Evolutionary conservation across 2,888 invertebrate genomes (phyloP).

Genomic region (Pheosia gnoma): DNA sequence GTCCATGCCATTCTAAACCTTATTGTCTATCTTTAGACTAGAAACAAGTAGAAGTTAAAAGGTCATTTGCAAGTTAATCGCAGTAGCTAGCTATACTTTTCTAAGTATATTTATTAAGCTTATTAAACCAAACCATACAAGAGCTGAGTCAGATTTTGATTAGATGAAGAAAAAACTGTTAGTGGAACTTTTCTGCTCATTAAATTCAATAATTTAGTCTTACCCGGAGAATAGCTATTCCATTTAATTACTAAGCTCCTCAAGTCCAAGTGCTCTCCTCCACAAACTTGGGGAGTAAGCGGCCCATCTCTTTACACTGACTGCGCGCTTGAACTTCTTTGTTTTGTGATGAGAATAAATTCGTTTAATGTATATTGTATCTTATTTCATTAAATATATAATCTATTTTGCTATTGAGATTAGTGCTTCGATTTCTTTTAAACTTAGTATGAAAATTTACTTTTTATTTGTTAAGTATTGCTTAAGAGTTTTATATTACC

Average conservation of each 20-base stretch:
- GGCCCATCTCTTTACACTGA: constrained; percentile 11
- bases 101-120: too few relatives aligned
- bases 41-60: too few relatives aligned
- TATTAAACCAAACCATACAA: too few relatives aligned
- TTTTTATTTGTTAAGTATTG: neutral
- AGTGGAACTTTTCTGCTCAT: constrained; percentile 15
- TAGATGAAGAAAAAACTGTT: constrained; percentile 10
- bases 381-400: constrained; percentile 3
- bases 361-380: constrained; percentile 1
- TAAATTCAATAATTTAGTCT: constrained; percentile 16
- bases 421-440: neutral
- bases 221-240: constrained; percentile 19
- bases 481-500: neutral
- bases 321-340: constrained; percentile 11
- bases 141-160: neutral
- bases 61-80: too few relatives aligned
- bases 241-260: constrained; percentile 27
- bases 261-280: constrained; percentile 14
- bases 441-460: neutral
- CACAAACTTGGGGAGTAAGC: constrained; percentile 18
- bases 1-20: too few relatives aligned
- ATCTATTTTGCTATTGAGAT: neutral
- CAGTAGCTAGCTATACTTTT: too few relatives aligned
- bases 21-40: too few relatives aligned
- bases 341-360: constrained; percentile 9